Percentiles rank a stretch among this genome's conserved stretches.
Evolutionary conservation across 2,888 invertebrate genomes (phyloP).

Genomic region (Fragum whitleyi): DNA sequence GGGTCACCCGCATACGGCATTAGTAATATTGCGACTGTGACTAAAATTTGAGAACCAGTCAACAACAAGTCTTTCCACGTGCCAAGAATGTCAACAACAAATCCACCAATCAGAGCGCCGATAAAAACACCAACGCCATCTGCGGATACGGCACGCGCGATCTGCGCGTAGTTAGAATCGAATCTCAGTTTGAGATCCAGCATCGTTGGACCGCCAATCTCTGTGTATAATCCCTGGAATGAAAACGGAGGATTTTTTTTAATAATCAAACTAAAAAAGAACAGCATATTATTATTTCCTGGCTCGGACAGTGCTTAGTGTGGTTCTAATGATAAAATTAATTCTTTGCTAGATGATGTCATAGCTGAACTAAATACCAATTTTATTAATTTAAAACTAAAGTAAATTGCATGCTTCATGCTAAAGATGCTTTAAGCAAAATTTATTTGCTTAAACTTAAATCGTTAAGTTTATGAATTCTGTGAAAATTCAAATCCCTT

Average conservation of each 20-base stretch:
- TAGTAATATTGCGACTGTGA: conserved; percentile 34
- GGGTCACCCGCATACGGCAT: conserved; percentile 54
- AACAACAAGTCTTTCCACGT: conserved; percentile 54
- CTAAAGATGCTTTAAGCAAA: too few species aligned
- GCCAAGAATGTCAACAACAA: conserved; percentile 55
- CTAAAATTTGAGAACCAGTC: conserved; percentile 41
- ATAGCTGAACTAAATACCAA: too few species aligned
- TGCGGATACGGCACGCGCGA: conserved; percentile 58
- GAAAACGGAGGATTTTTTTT: neutral
- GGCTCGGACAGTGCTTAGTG: neutral
- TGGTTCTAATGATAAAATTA: neutral
- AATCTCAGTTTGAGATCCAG: conserved; percentile 58
- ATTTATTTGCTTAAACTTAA: too few species aligned
- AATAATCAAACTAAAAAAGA: neutral
- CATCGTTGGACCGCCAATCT: conserved; percentile 64
- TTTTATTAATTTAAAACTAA: too few species aligned
- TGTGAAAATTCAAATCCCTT: too few species aligned
- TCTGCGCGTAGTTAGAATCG: conserved; percentile 47
- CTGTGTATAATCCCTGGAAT: conserved; percentile 57
- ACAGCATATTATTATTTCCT: neutral
- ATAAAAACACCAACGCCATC: conserved; percentile 56
- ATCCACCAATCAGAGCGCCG: conserved; percentile 56
- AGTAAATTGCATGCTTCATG: too few species aligned
- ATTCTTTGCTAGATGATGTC: neutral
- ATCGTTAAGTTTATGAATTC: too few species aligned